Percentiles rank a stretch among this genome's conserved stretches.
These are phyloP conservation scores for Tachina grossa DNA, from an alignment of 2,888 invertebrate species.

Conservation along the genomic window DNA sequence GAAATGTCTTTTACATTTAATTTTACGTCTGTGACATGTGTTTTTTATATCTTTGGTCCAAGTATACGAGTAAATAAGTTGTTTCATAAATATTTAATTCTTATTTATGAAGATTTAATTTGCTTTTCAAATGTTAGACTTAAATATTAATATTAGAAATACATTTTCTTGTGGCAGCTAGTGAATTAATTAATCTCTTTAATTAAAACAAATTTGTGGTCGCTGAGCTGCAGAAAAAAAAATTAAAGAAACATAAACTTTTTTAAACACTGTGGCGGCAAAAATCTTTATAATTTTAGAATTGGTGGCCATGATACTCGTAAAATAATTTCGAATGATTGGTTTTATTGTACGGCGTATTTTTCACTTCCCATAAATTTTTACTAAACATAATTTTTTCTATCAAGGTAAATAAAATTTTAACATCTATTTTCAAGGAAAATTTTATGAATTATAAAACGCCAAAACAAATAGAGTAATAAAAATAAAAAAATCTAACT, in stretches of 20 bases:
- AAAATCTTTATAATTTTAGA: too few species aligned
- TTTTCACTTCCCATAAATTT: too few species aligned
- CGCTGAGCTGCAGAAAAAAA: background rate
- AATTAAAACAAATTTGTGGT: slow-evolving; percentile 47
- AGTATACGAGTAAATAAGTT: slow-evolving; percentile 60
- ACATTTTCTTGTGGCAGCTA: slow-evolving; percentile 18
- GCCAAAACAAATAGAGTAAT: background rate
- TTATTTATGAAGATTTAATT: slow-evolving; percentile 52
- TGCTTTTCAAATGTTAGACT: slow-evolving; percentile 3
- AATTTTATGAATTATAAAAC: background rate
- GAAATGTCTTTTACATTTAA: slow-evolving; percentile 19
- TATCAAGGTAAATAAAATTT: too few species aligned
- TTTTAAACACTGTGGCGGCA: background rate
- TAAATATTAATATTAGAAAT: slow-evolving; percentile 30
- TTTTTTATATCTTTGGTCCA: background rate
- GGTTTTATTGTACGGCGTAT: too few species aligned
- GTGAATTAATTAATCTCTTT: slow-evolving; percentile 15
- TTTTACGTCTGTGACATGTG: slow-evolving; percentile 7
- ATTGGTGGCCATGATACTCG: too few species aligned
- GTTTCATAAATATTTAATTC: slow-evolving; percentile 66
- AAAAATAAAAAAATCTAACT: background rate
- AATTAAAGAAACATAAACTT: background rate
- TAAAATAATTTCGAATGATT: too few species aligned
- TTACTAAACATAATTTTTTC: too few species aligned
- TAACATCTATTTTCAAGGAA: too few species aligned